phyloP scores from a whole-genome alignment of 2,888 invertebrate genomes.

The Axea sp. region DNA sequence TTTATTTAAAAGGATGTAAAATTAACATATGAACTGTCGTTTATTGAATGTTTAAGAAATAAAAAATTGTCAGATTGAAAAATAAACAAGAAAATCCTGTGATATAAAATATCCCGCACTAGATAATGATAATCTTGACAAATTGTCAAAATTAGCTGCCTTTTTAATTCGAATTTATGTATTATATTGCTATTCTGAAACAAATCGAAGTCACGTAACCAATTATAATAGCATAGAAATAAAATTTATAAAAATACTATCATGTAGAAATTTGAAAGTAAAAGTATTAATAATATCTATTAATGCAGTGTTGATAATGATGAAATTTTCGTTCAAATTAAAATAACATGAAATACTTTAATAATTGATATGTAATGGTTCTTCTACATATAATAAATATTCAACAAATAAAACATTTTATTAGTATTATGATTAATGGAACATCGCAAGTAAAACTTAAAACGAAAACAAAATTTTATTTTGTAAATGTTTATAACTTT shows the following conservation, averaged over 20 bases:
- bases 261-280: background rate
- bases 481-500: no score
- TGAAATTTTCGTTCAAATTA: no score
- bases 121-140: slow-evolving; percentile 46
- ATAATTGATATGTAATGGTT: no score
- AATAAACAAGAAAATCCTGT: slow-evolving; percentile 50
- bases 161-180: slow-evolving; percentile 10
- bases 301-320: no score
- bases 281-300: background rate
- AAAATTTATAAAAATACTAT: background rate
- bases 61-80: slow-evolving; percentile 24
- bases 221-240: slow-evolving; percentile 6
- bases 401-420: no score
- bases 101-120: slow-evolving; percentile 54
- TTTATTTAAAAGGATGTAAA: slow-evolving; percentile 2
- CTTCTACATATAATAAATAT: no score
- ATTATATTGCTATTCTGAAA: background rate
- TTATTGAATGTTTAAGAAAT: slow-evolving; percentile 10
- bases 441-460: no score
- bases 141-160: slow-evolving; percentile 53
- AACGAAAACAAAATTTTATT: no score
- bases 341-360: no score
- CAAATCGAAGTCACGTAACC: background rate
- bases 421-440: no score
- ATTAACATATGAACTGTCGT: background rate